phyloP scores from a whole-genome alignment of 2,888 invertebrate genomes.

The Drosophila acutilabella region DNA sequence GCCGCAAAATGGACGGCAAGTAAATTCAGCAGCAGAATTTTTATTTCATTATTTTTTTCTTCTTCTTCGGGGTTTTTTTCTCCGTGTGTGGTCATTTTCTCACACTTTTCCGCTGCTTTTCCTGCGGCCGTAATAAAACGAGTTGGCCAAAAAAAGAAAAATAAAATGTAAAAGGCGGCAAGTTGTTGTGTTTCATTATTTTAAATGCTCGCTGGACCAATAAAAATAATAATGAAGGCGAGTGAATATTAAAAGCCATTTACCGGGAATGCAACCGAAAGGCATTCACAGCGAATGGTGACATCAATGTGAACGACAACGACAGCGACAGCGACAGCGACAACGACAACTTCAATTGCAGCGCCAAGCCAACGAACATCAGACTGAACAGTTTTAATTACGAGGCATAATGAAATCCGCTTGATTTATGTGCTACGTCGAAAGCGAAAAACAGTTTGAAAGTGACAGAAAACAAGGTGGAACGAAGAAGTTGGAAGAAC shows the following conservation, averaged over 20 bases:
- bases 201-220: constrained; percentile 51
- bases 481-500: too few relatives aligned
- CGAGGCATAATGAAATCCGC: constrained; percentile 59
- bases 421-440: constrained; percentile 54
- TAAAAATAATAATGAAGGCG: constrained; percentile 51
- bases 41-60: too few relatives aligned
- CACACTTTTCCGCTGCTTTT: constrained; percentile 1
- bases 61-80: background rate
- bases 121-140: constrained; percentile 11
- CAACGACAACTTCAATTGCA: constrained; percentile 12
- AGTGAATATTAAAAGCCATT: constrained; percentile 59
- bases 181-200: constrained; percentile 41
- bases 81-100: constrained; percentile 5
- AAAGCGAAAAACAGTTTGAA: background rate
- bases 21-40: constrained; percentile 7
- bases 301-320: background rate
- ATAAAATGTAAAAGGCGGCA: background rate
- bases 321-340: background rate
- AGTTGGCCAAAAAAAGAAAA: background rate
- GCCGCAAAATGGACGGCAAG: constrained; percentile 11
- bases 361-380: constrained; percentile 8
- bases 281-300: background rate
- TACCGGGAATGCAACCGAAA: constrained; percentile 14
- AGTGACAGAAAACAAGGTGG: background rate
- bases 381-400: constrained; percentile 57